A percentile compares a stretch with the other conserved stretches of the same genome.
These are phyloP conservation scores for Caranx ignobilis DNA, from an alignment of 2,113 vertebrate species.

Conservation along the genomic window DNA sequence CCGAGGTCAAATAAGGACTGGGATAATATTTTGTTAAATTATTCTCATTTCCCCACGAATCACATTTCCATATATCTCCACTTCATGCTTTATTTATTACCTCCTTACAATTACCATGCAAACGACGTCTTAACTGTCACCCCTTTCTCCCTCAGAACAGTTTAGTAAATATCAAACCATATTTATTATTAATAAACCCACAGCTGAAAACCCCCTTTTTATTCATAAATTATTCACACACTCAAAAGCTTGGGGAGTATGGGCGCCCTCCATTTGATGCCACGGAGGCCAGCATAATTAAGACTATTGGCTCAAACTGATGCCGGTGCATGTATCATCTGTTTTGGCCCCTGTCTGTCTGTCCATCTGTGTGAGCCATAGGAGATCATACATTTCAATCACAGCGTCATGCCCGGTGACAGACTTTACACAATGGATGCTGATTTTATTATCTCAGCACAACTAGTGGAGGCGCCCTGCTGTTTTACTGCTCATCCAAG, in stretches of 20 bases:
- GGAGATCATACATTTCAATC: conserved; percentile 76
- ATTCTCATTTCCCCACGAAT: conserved; percentile 82
- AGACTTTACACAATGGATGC: conserved; percentile 75
- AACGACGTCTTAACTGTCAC: conserved; percentile 83
- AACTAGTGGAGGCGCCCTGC: conserved; percentile 74
- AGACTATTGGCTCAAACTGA: conserved; percentile 69
- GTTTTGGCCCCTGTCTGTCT: conserved; percentile 54
- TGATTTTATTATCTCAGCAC: conserved; percentile 79
- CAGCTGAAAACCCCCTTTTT: conserved; percentile 76
- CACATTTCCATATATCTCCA: conserved; percentile 83
- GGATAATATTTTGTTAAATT: conserved; percentile 87
- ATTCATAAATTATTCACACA: conserved; percentile 80
- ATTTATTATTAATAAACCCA: conserved; percentile 87
- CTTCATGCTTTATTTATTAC: conserved; percentile 86
- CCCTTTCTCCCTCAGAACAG: conserved; percentile 80
- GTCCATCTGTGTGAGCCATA: conserved; percentile 74
- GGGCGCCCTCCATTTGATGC: conserved; percentile 72
- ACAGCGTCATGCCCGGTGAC: conserved; percentile 64
- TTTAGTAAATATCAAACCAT: conserved; percentile 88
- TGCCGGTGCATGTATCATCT: conserved; percentile 58
- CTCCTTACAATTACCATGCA: conserved; percentile 84
- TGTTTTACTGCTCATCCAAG: conserved; percentile 67
- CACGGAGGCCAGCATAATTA: conserved; percentile 77
- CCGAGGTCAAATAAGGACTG: conserved; percentile 79
- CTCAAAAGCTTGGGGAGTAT: conserved; percentile 77